Percentiles rank a stretch among this genome's conserved stretches.
Evolutionary conservation across 2,888 invertebrate species (phyloP).

Genomic region (Shargacucullia verbasci): DNA sequence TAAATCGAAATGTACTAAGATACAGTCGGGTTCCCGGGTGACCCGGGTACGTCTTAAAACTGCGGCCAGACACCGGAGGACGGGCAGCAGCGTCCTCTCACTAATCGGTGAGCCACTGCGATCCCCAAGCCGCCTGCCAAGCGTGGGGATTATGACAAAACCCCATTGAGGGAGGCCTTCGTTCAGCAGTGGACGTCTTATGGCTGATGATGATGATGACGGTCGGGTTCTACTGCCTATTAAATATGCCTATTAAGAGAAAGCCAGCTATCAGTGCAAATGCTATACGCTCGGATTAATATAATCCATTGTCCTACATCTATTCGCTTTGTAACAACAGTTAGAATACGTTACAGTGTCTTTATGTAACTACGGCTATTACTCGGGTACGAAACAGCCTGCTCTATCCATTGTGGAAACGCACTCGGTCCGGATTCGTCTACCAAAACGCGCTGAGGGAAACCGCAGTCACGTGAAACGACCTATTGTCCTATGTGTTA

Average conservation of each 20-base stretch:
- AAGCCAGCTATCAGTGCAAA: neutral
- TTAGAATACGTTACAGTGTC: neutral
- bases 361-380: constrained; percentile 15
- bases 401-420: constrained; percentile 6
- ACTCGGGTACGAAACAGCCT: neutral
- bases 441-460: constrained; percentile 13
- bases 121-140: too few relatives aligned
- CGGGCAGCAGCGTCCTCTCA: too few relatives aligned
- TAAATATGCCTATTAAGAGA: neutral
- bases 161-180: too few relatives aligned
- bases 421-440: constrained; percentile 12
- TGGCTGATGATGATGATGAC: too few relatives aligned
- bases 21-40: too few relatives aligned
- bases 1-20: too few relatives aligned
- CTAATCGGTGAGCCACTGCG: too few relatives aligned
- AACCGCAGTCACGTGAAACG: constrained; percentile 15
- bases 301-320: neutral
- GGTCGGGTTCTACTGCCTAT: too few relatives aligned
- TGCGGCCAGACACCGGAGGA: too few relatives aligned
- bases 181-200: too few relatives aligned
- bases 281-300: neutral
- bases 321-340: neutral
- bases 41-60: too few relatives aligned
- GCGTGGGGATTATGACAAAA: too few relatives aligned
- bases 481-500: constrained; percentile 16